Base-by-base conservation (phyloP, 1,140 invertebrate genomes). In the Aphis gossypii region DNA sequence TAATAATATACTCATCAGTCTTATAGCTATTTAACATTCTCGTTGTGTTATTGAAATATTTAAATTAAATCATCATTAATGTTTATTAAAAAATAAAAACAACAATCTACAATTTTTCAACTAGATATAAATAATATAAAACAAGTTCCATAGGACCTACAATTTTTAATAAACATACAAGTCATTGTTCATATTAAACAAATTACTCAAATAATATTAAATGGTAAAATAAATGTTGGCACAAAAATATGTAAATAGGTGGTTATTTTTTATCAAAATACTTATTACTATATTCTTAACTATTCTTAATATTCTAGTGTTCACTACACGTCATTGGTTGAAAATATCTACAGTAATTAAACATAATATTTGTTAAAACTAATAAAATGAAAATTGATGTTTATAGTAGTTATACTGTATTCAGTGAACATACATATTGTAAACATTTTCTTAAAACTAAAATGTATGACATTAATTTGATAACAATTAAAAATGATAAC, bases 141-240 rank as follows among this genome's bases (percentile, higher is more conserved):
- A 60, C 35, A 68, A 90, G 54, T 90, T 90, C 25, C 89, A 90
- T 90, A 90, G 54, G 54, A 90, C 23, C 54, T 90, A 68, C 11
- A 90, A 68, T 51, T 21, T 68, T 6, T 46, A 90, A 21, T 60
- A 68, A 90, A 68, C 56, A 48, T 90, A 30, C 38, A 44, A n/a
- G 23, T 90, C 38, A 90, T 68, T 68, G 68, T 90, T 20, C 1
- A 30, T 30, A 21, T 60, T 56, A 56, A 38, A 90, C 35, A 21
- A 51, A 51, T 30, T 51, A 60, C 2, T 90, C 54, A 60, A 90
- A 41, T 60, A 90, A 90, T 44, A 88, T 51, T 51, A 48, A n/a
- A 88, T 88, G 48, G n/a, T 88, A 88, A 90, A 90, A 56, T 60
- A 68, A 68, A 90, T 44, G 18, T 90, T 90, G 89, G 89, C 89